These are phyloP conservation scores for Neoarius graeffei DNA, from an alignment of 2,113 vertebrate species.

Conservation along the genomic window DNA sequence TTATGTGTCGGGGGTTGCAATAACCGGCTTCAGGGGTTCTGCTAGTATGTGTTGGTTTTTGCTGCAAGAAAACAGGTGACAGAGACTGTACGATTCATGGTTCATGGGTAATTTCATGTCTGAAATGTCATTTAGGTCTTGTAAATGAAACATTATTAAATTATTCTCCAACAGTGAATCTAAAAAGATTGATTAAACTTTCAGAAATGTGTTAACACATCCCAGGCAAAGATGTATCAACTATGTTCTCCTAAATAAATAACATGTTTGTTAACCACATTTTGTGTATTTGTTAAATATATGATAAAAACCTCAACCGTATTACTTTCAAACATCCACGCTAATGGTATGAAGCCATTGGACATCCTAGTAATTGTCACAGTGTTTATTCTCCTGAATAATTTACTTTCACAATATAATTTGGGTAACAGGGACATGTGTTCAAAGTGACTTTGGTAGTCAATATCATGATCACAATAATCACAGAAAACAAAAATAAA, in stretches of 20 bases:
- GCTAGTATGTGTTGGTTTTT: conserved; percentile 52
- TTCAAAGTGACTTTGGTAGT: not conserved
- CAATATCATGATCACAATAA: not conserved
- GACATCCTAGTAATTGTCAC: not conserved
- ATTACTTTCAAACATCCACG: no score
- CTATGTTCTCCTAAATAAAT: no score
- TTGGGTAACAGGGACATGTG: not conserved
- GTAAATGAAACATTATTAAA: not conserved
- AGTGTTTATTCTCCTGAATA: not conserved
- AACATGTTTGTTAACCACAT: not conserved
- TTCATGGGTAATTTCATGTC: no score
- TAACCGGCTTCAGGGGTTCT: conserved; percentile 48
- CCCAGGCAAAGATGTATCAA: not conserved
- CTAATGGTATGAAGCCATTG: not conserved
- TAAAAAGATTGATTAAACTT: not conserved
- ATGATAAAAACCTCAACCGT: no score
- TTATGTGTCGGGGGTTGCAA: conserved; percentile 58
- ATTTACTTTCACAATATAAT: not conserved
- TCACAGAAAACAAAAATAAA: not conserved
- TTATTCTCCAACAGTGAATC: not conserved
- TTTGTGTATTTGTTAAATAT: no score
- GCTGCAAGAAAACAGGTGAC: conserved; percentile 19
- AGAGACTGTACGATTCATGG: not conserved
- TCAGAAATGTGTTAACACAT: not conserved
- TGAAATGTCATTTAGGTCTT: not conserved